Percentiles rank a stretch among this genome's conserved stretches.
phyloP scores from a whole-genome alignment of 2,113 vertebrate genomes.

The Alouatta palliata region DNA sequence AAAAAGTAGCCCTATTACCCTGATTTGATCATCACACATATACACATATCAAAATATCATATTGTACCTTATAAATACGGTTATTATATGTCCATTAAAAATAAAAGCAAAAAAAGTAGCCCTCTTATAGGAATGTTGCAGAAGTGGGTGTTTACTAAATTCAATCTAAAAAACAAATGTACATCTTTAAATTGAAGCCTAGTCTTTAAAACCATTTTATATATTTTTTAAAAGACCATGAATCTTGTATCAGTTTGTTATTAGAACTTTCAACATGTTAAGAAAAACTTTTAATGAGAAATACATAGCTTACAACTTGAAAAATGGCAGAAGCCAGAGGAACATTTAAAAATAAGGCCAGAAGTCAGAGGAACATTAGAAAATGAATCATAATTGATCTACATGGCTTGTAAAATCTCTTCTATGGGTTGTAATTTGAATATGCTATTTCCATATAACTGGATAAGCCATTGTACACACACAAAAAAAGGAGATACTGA shows the following conservation, averaged over 20 bases:
- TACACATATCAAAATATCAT: no score
- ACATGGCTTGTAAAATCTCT: conserved; percentile 18
- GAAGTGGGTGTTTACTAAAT: not conserved
- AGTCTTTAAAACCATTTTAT: not conserved
- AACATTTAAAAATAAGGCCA: not conserved
- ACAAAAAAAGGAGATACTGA: not conserved
- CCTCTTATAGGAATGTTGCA: not conserved
- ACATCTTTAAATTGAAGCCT: not conserved
- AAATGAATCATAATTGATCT: not conserved
- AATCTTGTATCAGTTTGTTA: not conserved
- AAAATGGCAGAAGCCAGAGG: no score
- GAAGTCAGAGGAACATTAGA: not conserved
- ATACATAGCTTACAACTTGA: no score
- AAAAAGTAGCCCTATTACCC: not conserved
- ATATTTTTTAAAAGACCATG: not conserved
- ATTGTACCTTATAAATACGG: no score
- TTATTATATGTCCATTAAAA: no score
- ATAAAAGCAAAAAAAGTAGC: not conserved
- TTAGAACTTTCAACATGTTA: not conserved
- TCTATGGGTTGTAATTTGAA: not conserved
- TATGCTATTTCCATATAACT: not conserved
- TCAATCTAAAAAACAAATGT: not conserved
- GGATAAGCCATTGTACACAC: not conserved
- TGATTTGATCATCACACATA: no score
- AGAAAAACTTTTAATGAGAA: not conserved